Evolutionary conservation across 2,113 vertebrate species (phyloP).

Genomic region (Rattus rattus): DNA sequence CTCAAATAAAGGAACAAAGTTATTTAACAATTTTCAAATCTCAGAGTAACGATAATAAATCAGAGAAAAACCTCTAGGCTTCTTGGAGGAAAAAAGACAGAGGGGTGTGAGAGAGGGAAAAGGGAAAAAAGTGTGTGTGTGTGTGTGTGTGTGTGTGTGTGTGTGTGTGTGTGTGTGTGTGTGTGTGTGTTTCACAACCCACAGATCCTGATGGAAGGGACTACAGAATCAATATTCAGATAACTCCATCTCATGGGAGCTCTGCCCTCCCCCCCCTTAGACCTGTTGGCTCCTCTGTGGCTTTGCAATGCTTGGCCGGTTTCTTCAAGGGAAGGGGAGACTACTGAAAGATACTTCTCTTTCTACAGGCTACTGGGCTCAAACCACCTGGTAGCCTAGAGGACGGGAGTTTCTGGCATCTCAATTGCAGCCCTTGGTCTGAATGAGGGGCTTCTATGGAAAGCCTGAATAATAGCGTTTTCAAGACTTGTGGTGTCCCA

Average conservation of each 20-base stretch:
- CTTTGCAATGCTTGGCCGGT: constrained; percentile 30
- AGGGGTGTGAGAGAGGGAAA: not conserved
- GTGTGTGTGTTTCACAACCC: not conserved
- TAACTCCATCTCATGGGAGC: not conserved
- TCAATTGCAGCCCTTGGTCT: constrained; percentile 42
- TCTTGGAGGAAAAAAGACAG: not conserved
- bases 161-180: constrained; percentile 10
- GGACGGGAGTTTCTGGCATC: not conserved
- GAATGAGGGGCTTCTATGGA: constrained; percentile 47
- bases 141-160: not conserved
- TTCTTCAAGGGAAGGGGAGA: constrained; percentile 30
- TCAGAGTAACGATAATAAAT: constrained; percentile 45
- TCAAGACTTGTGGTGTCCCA: constrained; percentile 32
- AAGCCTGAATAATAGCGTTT: constrained; percentile 52
- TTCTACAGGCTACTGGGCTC: constrained; percentile 13
- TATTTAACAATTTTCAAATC: constrained; percentile 31
- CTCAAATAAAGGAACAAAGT: constrained; percentile 14
- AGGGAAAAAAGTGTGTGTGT: not conserved
- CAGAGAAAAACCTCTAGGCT: not conserved
- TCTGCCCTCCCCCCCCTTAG: not conserved
- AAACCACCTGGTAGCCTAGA: constrained; percentile 60
- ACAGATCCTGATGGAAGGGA: not conserved
- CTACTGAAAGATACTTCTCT: not conserved
- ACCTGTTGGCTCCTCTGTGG: not conserved
- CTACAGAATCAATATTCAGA: constrained; percentile 1